Conservation (phyloP, 2,888 invertebrate genomes). For the Agrochola lota region DNA sequence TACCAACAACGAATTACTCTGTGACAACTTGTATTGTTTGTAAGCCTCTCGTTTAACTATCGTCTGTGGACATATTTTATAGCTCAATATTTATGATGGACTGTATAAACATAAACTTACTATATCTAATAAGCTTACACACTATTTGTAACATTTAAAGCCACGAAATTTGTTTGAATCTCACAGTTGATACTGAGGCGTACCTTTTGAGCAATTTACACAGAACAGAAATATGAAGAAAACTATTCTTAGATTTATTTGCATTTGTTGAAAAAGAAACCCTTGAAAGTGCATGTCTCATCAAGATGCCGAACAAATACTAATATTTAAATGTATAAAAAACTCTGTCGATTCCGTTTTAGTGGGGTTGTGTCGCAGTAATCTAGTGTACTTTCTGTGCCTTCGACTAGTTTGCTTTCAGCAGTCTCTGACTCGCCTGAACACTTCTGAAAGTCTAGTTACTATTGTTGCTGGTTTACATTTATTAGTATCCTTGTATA, state of each 20-base stretch:
- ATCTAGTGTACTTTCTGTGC: conserved; percentile 84
- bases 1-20: conserved; percentile 88
- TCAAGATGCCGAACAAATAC: conserved; percentile 70
- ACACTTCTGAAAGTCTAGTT: conserved; percentile 72
- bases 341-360: conserved; percentile 68
- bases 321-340: conserved; percentile 60
- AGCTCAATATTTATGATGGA: conserved; percentile 72
- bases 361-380: conserved; percentile 83
- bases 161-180: conserved; percentile 69
- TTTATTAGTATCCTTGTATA: conserved; percentile 61
- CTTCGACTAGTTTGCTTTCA: conserved; percentile 84
- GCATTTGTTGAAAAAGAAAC: conserved; percentile 55
- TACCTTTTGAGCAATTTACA: conserved; percentile 59
- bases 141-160: conserved; percentile 49
- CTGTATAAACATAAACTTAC: conserved; percentile 57
- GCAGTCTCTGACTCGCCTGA: conserved; percentile 75
- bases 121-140: conserved; percentile 56
- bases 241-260: conserved; percentile 50
- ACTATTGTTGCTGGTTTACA: conserved; percentile 73
- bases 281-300: conserved; percentile 50
- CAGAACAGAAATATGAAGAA: conserved; percentile 35
- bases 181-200: conserved; percentile 63
- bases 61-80: conserved; percentile 66
- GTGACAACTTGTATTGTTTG: conserved; percentile 78
- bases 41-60: conserved; percentile 67